Conservation (phyloP, 2,888 invertebrate genomes). For the Cordilura impudica region DNA sequence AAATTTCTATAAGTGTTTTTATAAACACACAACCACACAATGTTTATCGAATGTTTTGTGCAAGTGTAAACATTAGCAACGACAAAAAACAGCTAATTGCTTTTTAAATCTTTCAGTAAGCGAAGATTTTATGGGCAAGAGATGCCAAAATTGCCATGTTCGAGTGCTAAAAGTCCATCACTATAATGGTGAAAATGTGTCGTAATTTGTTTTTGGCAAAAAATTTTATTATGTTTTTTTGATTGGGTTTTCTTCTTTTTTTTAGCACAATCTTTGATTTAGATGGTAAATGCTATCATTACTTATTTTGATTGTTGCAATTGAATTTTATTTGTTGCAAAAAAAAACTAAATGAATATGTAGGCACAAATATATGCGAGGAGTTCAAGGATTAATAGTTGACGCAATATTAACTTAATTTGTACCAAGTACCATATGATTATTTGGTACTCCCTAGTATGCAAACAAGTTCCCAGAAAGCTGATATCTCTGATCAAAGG, state of each 20-base stretch:
- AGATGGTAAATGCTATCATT: constrained; percentile 9
- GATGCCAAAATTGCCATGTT: constrained; percentile 56
- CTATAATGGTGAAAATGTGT: constrained; percentile 53
- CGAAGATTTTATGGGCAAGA: constrained; percentile 6
- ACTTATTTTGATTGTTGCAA: constrained; percentile 22
- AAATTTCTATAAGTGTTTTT: constrained; percentile 32
- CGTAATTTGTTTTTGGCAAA: constrained; percentile 35
- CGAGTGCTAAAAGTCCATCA: constrained; percentile 68
- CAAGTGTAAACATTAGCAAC: constrained; percentile 34
- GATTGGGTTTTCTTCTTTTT: neutral
- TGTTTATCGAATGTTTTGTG: constrained; percentile 33
- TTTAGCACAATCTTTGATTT: constrained; percentile 21
- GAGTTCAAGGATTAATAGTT: too few species aligned
- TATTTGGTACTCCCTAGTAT: too few species aligned
- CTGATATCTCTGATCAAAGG: too few species aligned
- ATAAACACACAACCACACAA: neutral
- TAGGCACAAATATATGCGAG: too few species aligned
- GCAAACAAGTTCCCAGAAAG: too few species aligned
- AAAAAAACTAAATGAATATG: too few species aligned
- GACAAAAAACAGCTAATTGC: constrained; percentile 50
- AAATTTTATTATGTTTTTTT: constrained; percentile 18
- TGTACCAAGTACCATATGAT: too few species aligned
- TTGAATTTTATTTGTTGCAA: neutral
- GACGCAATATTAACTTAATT: too few species aligned
- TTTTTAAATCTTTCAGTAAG: constrained; percentile 24